Conservation (phyloP, 2,113 vertebrate species). For the Aspidoscelis tigris region DNA sequence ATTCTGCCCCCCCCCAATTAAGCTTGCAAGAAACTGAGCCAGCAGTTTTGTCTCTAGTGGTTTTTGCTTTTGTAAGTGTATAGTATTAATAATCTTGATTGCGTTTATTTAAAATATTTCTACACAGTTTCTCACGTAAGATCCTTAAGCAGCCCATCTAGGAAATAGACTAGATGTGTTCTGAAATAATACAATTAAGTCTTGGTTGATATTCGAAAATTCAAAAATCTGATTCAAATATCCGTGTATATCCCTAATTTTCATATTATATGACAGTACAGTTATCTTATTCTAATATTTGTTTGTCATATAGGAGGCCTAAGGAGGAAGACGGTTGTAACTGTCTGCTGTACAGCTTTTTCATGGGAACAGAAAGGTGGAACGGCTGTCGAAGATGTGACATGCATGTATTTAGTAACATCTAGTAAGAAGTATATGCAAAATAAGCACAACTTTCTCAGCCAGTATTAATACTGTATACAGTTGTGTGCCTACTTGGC, state of each 20-base stretch:
- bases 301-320: slow-evolving; percentile 18
- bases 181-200: too few species aligned
- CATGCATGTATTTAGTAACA: neutral
- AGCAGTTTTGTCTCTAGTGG: too few species aligned
- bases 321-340: slow-evolving; percentile 1
- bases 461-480: slow-evolving; percentile 13
- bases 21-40: too few species aligned
- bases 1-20: too few species aligned
- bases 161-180: too few species aligned
- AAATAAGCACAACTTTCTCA: neutral
- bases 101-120: too few species aligned
- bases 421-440: neutral
- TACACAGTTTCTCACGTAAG: too few species aligned
- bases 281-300: slow-evolving; percentile 4
- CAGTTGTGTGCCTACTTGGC: neutral
- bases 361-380: neutral
- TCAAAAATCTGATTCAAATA: too few species aligned
- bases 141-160: too few species aligned
- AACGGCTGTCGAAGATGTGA: neutral
- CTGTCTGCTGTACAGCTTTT: neutral
- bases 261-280: neutral
- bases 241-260: too few species aligned
- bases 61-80: too few species aligned
- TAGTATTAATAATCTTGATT: neutral
- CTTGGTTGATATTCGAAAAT: too few species aligned